These are phyloP conservation scores for Cettia cetti DNA, from an alignment of 2,113 vertebrate species.

Conservation along the genomic window DNA sequence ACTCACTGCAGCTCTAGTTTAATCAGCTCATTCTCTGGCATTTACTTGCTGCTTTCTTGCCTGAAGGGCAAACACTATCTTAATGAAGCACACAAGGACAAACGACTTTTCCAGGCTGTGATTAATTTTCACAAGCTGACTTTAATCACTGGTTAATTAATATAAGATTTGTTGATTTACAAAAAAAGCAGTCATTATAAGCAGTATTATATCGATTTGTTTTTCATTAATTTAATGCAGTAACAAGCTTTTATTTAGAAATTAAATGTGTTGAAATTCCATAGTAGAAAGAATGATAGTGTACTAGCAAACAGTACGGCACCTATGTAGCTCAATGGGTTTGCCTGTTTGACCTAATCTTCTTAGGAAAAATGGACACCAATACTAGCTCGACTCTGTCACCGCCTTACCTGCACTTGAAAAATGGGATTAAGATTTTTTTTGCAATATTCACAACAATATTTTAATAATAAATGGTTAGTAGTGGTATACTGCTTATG, in stretches of 20 bases:
- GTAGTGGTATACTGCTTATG: neutral
- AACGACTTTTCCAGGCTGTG: constrained; percentile 77
- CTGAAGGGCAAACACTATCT: constrained; percentile 71
- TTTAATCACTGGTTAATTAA: constrained; percentile 91
- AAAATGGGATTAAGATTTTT: neutral
- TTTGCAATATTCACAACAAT: neutral
- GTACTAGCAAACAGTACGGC: neutral
- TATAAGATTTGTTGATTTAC: constrained; percentile 83
- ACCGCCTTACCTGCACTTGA: fast-evolving
- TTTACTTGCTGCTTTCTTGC: constrained; percentile 67
- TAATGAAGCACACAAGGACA: constrained; percentile 80
- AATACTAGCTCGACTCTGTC: fast-evolving
- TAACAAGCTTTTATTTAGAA: constrained; percentile 56
- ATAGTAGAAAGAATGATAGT: neutral
- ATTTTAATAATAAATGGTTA: neutral
- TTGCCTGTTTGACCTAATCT: neutral
- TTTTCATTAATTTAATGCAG: constrained; percentile 53
- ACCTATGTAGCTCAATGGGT: neutral
- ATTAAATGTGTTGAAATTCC: neutral
- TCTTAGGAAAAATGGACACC: neutral
- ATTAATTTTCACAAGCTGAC: constrained; percentile 84
- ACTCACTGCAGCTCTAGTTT: constrained; percentile 25
- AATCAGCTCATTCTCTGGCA: constrained; percentile 64
- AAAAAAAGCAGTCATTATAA: constrained; percentile 80
- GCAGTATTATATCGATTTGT: constrained; percentile 76